Evolutionary conservation across 2,888 invertebrate genomes (phyloP).

Genomic region (Dilophus febrilis): DNA sequence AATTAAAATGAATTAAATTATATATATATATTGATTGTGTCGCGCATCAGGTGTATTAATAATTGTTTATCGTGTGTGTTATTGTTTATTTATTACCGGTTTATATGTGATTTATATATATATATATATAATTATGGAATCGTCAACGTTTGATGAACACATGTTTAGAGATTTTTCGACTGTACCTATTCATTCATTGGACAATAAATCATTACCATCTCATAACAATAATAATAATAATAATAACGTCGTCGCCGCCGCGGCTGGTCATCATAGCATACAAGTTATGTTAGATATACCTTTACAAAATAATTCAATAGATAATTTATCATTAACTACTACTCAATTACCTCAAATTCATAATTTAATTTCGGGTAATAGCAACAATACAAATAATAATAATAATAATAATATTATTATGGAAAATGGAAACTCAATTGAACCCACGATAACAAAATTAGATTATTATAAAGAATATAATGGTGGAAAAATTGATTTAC

Average conservation of each 20-base stretch:
- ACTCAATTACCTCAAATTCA: constrained; percentile 29
- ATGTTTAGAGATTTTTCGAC: constrained; percentile 62
- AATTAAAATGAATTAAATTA: too few relatives aligned
- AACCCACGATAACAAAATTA: constrained; percentile 21
- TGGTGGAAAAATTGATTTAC: constrained; percentile 6
- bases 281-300: constrained; percentile 51
- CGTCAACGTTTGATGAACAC: constrained; percentile 55
- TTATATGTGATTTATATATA: too few relatives aligned
- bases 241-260: too few relatives aligned
- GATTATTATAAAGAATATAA: constrained; percentile 19
- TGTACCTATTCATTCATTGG: constrained; percentile 36
- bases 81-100: too few relatives aligned
- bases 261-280: constrained; percentile 32
- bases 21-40: too few relatives aligned
- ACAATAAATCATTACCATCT: constrained; percentile 21
- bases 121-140: constrained; percentile 44
- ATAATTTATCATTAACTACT: constrained; percentile 17
- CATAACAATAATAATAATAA: constrained; percentile 9
- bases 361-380: constrained; percentile 21
- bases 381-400: too few relatives aligned
- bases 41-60: too few relatives aligned
- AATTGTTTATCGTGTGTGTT: too few relatives aligned
- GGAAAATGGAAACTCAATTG: constrained; percentile 3
- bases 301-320: constrained; percentile 8
- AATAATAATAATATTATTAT: too few relatives aligned